Conservation (phyloP, 2,113 vertebrate genomes). For the Arenaria interpres region DNA sequence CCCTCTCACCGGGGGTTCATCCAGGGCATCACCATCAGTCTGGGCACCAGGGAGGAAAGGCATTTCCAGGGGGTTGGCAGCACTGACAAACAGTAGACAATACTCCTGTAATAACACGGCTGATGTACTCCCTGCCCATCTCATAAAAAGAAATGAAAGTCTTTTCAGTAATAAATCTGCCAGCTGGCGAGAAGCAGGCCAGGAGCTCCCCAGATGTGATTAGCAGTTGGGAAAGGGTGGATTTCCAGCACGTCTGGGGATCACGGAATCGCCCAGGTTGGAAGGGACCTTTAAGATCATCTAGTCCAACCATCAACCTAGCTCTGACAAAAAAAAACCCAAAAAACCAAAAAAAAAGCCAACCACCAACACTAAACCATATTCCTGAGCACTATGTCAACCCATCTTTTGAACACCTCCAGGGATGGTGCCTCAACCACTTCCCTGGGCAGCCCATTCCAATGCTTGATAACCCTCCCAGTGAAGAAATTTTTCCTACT, state of each 20-base stretch:
- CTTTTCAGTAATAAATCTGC: background rate
- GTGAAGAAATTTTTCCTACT: too few species aligned
- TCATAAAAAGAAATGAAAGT: background rate
- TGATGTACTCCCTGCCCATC: background rate
- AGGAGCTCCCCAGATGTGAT: background rate
- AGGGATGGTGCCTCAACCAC: too few species aligned
- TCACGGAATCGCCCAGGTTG: too few species aligned
- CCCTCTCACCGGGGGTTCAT: background rate
- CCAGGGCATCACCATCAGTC: background rate
- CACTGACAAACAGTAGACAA: background rate
- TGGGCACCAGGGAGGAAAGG: background rate
- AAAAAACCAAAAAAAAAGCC: too few species aligned
- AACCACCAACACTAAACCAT: too few species aligned
- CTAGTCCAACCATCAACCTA: too few species aligned
- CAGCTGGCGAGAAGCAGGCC: fast-evolving
- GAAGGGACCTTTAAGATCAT: too few species aligned
- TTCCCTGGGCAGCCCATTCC: too few species aligned
- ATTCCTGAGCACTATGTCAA: too few species aligned
- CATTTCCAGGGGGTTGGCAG: background rate
- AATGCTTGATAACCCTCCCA: too few species aligned
- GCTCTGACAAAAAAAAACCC: too few species aligned
- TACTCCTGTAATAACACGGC: background rate
- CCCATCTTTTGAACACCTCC: too few species aligned
- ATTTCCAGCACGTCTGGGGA: background rate
- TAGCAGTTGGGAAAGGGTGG: fast-evolving